Base-by-base conservation (phyloP, 2,113 vertebrate species). In the Peucedramus taeniatus region DNA sequence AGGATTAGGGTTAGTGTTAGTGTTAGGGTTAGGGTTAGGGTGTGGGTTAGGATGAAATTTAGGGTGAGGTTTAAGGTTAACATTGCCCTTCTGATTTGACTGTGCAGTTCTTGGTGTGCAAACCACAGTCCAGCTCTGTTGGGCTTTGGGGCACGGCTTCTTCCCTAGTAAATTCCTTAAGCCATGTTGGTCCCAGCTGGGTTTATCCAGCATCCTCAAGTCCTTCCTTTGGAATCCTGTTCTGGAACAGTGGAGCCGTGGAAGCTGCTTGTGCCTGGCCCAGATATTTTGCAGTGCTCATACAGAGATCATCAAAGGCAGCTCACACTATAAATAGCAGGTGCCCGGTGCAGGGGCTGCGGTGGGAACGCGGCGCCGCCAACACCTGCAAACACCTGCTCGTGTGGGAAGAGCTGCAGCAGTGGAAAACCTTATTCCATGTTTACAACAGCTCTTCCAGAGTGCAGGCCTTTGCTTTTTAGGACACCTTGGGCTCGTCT, bases 111-210 rank as follows among this genome's bases (percentile, higher is more conserved):
- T 21, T 2, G 7, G 21, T 15, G 1, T 35, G 56, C 50, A 33
- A 24, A 28, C 5, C 24, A 5, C 27, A 13, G 9, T 7, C 24
- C 1, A 1, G 47, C 30, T 45, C 26, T 47, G 15, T 7, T 0
- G 0, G 33, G 45, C 13, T 26, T 3, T 12, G 11, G 11, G 30
- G 2, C 42, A 35, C 0, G 0, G 10, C 18, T 42, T 7, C 22
- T 11, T 11, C 24, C 7, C 4, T 4, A 1, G 10, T 30, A 15
- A 12, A 30, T 8, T 19, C 44, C 54, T 18, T 3, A 5, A 7
- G 23, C 23, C 4, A 4, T 0, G 0, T 4, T 23, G 9, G 19
- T 37, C 6, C 30, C 14, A 37, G 11, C 31, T 2, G 6, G 6
- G 15, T 13, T 33, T 42, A 11, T 14, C 10, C 63, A 8, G 22